A percentile compares a stretch with the other conserved stretches of the same genome.
These are phyloP conservation scores for Helostoma temminkii DNA, from an alignment of 2,797 vertebrate species.

Conservation along the genomic window DNA sequence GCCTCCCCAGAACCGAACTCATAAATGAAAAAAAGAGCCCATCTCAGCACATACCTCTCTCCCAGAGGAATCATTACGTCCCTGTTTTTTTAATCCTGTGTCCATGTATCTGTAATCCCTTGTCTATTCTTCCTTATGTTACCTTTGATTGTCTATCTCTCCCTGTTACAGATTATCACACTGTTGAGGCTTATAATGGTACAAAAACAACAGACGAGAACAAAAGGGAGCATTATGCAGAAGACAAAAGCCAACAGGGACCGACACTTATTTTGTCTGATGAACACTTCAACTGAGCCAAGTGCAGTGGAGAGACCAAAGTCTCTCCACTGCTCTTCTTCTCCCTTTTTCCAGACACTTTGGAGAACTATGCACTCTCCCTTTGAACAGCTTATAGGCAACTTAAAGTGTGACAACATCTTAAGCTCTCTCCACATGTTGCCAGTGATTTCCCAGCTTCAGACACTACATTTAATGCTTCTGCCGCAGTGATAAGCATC, in stretches of 20 bases:
- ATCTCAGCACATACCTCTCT: slow-evolving; percentile 82
- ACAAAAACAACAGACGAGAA: slow-evolving; percentile 22
- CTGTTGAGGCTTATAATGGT: slow-evolving; percentile 53
- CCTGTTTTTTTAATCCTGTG: slow-evolving; percentile 77
- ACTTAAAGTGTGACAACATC: slow-evolving; percentile 93
- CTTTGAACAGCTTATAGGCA: slow-evolving; percentile 91
- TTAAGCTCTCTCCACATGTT: slow-evolving; percentile 89
- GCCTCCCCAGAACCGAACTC: slow-evolving; percentile 79
- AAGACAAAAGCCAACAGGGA: slow-evolving; percentile 54
- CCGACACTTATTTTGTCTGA: slow-evolving; percentile 64
- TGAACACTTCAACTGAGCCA: slow-evolving; percentile 68
- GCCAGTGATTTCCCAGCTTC: slow-evolving; percentile 86
- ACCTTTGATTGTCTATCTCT: slow-evolving; percentile 48
- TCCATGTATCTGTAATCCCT: slow-evolving; percentile 77
- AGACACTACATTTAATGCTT: slow-evolving; percentile 87
- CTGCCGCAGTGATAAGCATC: slow-evolving; percentile 86
- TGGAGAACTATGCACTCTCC: slow-evolving; percentile 81
- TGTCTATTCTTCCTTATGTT: slow-evolving; percentile 60
- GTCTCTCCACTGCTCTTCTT: slow-evolving; percentile 43
- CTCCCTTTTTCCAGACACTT: slow-evolving; percentile 65
- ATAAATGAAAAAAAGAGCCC: slow-evolving; percentile 78
- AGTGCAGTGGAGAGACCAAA: slow-evolving; percentile 67
- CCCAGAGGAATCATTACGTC: slow-evolving; percentile 80
- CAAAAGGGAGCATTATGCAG: slow-evolving; percentile 42
- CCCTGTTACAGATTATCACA: slow-evolving; percentile 65